These are phyloP conservation scores for Tetraodon nigroviridis DNA, from an alignment of 2,113 vertebrate species.

Conservation along the genomic window DNA sequence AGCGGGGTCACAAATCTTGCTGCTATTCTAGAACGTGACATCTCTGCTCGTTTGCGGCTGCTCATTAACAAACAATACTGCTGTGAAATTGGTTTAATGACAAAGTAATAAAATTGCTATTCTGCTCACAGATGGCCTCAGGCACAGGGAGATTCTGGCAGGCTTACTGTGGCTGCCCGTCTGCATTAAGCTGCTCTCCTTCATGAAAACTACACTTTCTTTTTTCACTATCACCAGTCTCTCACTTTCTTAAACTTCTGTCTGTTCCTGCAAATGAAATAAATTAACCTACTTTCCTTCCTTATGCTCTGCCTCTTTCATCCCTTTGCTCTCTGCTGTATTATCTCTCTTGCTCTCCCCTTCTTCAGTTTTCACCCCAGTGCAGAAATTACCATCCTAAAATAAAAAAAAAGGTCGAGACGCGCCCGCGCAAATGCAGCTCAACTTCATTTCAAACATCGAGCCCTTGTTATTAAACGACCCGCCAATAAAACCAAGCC, in stretches of 20 bases:
- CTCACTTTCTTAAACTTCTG: constrained; percentile 11
- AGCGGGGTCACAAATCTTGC: constrained; percentile 93
- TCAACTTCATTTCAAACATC: constrained; percentile 71
- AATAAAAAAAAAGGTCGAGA: constrained; percentile 58
- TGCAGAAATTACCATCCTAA: constrained; percentile 71
- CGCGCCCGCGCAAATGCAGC: constrained; percentile 67
- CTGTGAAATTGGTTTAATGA: constrained; percentile 99
- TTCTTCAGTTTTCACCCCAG: constrained; percentile 53
- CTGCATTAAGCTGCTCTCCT: constrained; percentile 98
- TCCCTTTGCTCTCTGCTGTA: constrained; percentile 33
- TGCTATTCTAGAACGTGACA: constrained; percentile 98
- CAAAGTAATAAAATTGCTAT: constrained; percentile 99
- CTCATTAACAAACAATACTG: constrained; percentile 99
- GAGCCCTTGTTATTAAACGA: constrained; percentile 77
- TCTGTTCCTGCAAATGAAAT: constrained; percentile 80
- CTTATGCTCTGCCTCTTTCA: constrained; percentile 62
- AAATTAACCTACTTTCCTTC: constrained; percentile 77
- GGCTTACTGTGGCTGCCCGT: constrained; percentile 95
- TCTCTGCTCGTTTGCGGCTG: constrained; percentile 98
- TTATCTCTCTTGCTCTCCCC: constrained; percentile 17
- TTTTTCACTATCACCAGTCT: constrained; percentile 79
- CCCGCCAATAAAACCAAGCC: constrained; percentile 74
- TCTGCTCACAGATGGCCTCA: constrained; percentile 99
- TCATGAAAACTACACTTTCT: constrained; percentile 90
- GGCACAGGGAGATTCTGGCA: constrained; percentile 93